Base-by-base conservation (phyloP, 2,113 vertebrate genomes). In the Mastomys natalensis region DNA sequence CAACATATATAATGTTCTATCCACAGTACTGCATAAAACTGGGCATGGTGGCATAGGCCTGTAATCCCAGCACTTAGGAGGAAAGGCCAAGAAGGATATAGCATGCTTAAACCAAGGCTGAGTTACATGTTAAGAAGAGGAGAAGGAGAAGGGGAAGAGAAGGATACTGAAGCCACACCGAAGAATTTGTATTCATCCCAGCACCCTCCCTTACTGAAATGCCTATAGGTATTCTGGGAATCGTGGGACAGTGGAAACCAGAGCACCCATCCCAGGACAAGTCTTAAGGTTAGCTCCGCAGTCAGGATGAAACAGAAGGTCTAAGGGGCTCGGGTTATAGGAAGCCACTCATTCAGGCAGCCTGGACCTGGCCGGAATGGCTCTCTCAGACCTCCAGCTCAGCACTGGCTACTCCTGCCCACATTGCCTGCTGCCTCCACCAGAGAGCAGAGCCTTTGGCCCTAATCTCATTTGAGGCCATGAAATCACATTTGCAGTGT, bases 401-500 rank as follows among this genome's bases (percentile, higher is more conserved):
- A 62, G 68, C 19, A 0, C 62, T 10, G 2, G 48, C 53, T 68
- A 88, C 40, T 74, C 53, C 45, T 66, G 34, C 68, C 89, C 78
- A 86, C 10, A 34, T 17, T 5, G 58, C 29, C 88, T 76, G 82
- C 86, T 55, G 0, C 80, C 85, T 95, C 80, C 73, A 48, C 96
- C 60, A 70, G 80, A 91, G 72, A 97, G 93, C 96, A 93, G 90
- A 98, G 97, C 95, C 96, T 87, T 93, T 34, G 51, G 97, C 10
- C 34, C 93, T 98, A 98, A 98, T 98, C 97, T 93, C 82, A 98
- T 98, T 97, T 90, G 89, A 95, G 90, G 98, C 97, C 97, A 74
- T 95, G 95, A 98, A 99, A 98, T 98, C 98, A 93, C 97, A 98
- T 98, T 98, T 98, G 96, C 92, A 91, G 97, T 34, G 62, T 96